These are phyloP conservation scores for Conistra vaccinii DNA, from an alignment of 2,888 invertebrate genomes.

Conservation along the genomic window DNA sequence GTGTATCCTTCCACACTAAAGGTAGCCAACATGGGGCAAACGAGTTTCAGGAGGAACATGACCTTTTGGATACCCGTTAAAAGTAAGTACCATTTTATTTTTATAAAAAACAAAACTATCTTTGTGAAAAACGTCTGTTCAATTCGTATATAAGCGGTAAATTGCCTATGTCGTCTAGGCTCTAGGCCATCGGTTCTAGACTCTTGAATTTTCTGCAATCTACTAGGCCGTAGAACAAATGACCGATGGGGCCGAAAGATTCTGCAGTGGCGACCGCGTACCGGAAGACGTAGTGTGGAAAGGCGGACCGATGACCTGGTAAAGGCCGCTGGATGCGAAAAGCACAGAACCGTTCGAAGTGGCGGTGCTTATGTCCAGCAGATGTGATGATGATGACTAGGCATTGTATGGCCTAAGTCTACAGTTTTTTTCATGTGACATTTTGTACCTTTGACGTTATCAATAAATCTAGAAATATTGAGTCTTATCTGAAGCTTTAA, in stretches of 20 bases:
- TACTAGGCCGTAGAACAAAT: no score
- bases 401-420: neutral
- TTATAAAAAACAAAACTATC: neutral
- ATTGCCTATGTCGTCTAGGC: neutral
- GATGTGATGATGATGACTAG: no score
- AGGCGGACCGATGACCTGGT: no score
- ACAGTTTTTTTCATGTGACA: neutral
- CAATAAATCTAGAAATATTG: neutral
- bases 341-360: no score
- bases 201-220: no score
- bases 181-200: neutral
- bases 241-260: no score
- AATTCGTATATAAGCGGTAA: neutral
- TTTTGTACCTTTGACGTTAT: neutral
- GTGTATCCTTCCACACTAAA: neutral
- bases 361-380: no score
- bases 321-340: no score
- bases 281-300: no score
- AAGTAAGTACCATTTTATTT: constrained; percentile 72
- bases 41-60: constrained; percentile 66
- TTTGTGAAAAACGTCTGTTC: neutral
- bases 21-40: constrained; percentile 69
- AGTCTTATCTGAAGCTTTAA: no score
- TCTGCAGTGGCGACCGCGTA: no score
- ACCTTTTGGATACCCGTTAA: constrained; percentile 77